Evolutionary conservation across 2,113 vertebrate species (phyloP), one percentile per base, ranked within the genome.

Genomic region (Bagarius yarrelli): DNA sequence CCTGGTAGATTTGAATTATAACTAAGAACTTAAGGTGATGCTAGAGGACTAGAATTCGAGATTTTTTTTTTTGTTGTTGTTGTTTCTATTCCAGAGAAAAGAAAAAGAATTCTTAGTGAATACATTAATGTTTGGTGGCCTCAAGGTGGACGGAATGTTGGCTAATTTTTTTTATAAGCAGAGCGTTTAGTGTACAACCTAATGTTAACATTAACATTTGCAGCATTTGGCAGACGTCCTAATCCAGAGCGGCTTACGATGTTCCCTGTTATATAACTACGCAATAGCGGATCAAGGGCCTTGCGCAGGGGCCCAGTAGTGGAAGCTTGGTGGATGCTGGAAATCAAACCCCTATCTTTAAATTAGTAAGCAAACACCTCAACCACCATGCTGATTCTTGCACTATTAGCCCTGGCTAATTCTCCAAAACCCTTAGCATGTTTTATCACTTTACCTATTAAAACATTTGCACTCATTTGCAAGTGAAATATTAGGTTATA

Each of bases 341-440:
- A n/a, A n/a, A n/a, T n/a, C n/a, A n/a, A n/a, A n/a, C n/a, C n/a
- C n/a, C n/a, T n/a, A n/a, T n/a, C n/a, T n/a, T n/a, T n/a, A n/a
- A n/a, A n/a, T n/a, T n/a, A n/a, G n/a, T n/a, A n/a, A n/a, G n/a
- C n/a, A n/a, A n/a, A n/a, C n/a, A n/a, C n/a, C n/a, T n/a, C n/a
- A n/a, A n/a, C n/a, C n/a, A n/a, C n/a, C n/a, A n/a, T n/a, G n/a
- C n/a, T n/a, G n/a, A n/a, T n/a, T n/a, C n/a, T n/a, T n/a, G n/a
- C n/a, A n/a, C n/a, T n/a, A n/a, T n/a, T n/a, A 64, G 47, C 36
- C 34, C 70, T 63, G 14, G 23, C 55, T 81, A 74, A 55, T 74
- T 64, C 79, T 69, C 70, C 8, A 61, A 69, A 79, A 76, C 67
- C 44, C 44, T n/a, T n/a, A n/a, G n/a, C n/a, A n/a, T n/a, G n/a